phyloP scores from a whole-genome alignment of 2,797 vertebrate genomes.

The Falco berigora region DNA sequence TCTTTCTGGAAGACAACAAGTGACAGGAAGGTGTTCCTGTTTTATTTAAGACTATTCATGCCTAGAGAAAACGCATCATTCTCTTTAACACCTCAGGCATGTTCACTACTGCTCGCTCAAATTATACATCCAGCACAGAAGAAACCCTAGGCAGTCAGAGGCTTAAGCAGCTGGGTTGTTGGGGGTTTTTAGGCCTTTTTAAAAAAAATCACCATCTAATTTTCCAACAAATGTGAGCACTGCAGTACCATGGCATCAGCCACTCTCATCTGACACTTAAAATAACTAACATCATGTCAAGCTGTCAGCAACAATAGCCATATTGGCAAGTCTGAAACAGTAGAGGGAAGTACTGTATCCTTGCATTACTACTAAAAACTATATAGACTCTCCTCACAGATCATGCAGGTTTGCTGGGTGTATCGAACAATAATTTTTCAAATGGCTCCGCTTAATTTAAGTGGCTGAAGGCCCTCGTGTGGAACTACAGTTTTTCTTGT shows the following conservation, averaged over 20 bases:
- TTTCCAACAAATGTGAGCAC: constrained; percentile 68
- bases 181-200: not conserved
- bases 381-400: constrained; percentile 5
- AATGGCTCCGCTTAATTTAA: constrained; percentile 16
- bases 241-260: constrained; percentile 47
- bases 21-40: constrained; percentile 63
- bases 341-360: constrained; percentile 21
- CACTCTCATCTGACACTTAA: constrained; percentile 70
- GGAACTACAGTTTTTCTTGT: not conserved
- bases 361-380: constrained; percentile 33
- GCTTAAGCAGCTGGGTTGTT: constrained; percentile 56
- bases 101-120: constrained; percentile 49
- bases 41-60: constrained; percentile 68
- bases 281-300: constrained; percentile 66
- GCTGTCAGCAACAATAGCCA: constrained; percentile 67
- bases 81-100: constrained; percentile 72
- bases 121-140: constrained; percentile 55
- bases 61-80: constrained; percentile 71
- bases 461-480: not conserved
- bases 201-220: constrained; percentile 60
- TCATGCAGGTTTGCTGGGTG: not conserved
- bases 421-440: constrained; percentile 28
- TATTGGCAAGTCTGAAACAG: constrained; percentile 54
- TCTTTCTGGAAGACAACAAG: constrained; percentile 69
- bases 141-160: constrained; percentile 52